Conservation (phyloP, 2,888 invertebrate genomes). For the Chymomyza amoena region DNA sequence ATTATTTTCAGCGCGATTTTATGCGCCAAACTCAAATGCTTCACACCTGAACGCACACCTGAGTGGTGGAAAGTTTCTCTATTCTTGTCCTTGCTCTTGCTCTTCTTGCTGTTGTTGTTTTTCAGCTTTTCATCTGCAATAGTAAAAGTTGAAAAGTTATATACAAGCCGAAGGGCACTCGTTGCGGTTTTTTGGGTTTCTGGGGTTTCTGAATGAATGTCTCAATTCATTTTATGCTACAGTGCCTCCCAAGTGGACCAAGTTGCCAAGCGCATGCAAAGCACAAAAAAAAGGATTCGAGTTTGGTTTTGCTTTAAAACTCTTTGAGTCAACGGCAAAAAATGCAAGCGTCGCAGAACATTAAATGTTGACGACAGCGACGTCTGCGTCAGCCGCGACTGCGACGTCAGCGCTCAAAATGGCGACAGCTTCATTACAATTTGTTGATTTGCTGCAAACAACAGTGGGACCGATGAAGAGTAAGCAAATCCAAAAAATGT, state of each 20-base stretch:
- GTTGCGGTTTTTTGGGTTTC: constrained; percentile 29
- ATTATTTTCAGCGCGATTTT: constrained; percentile 68
- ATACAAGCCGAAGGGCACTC: constrained; percentile 4
- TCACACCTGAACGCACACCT: constrained; percentile 65
- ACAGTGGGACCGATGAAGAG: constrained; percentile 31
- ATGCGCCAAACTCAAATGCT: constrained; percentile 59
- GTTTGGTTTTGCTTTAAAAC: neutral
- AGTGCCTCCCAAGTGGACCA: constrained; percentile 63
- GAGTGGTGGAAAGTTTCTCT: constrained; percentile 2
- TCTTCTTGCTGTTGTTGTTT: constrained; percentile 1
- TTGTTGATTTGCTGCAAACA: constrained; percentile 71
- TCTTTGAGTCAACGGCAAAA: constrained; percentile 33
- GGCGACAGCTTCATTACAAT: constrained; percentile 65
- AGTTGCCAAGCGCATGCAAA: neutral
- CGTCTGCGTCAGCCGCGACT: constrained; percentile 9
- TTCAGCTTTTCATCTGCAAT: constrained; percentile 15
- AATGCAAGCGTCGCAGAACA: constrained; percentile 69
- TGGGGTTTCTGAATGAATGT: constrained; percentile 48
- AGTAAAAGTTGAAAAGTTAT: constrained; percentile 43
- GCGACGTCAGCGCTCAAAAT: constrained; percentile 22
- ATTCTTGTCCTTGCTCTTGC: neutral
- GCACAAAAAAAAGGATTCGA: neutral
- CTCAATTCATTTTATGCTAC: constrained; percentile 72
- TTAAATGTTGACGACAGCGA: constrained; percentile 14
- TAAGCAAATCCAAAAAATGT: constrained; percentile 24